A percentile compares a stretch with the other conserved stretches of the same genome.
Evolutionary conservation across 2,797 vertebrate species (phyloP).

Genomic region (Pogonophryne albipinna): DNA sequence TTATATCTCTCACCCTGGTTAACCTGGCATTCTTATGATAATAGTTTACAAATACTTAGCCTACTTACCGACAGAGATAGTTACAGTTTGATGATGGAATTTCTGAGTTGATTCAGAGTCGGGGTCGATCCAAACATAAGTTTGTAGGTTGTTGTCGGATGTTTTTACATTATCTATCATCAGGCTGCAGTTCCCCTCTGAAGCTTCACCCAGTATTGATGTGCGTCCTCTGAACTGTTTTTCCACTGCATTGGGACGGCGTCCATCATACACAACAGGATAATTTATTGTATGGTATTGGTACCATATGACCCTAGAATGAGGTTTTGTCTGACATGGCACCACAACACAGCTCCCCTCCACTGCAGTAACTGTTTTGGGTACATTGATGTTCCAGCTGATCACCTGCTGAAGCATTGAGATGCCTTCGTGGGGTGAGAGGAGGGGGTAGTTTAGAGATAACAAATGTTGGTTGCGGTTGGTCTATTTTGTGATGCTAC

Average conservation of each 20-base stretch:
- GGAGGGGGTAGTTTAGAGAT: neutral
- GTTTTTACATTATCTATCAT: constrained; percentile 27
- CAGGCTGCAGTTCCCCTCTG: constrained; percentile 66
- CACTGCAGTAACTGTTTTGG: constrained; percentile 43
- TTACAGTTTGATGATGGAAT: constrained; percentile 41
- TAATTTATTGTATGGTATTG: neutral
- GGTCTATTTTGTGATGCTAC: neutral
- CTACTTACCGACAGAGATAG: constrained; percentile 38
- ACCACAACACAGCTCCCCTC: constrained; percentile 66
- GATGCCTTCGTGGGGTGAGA: constrained; percentile 8
- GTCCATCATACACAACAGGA: constrained; percentile 52
- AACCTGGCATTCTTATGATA: too few species aligned
- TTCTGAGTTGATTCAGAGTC: neutral
- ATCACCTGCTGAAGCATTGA: constrained; percentile 21
- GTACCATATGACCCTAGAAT: constrained; percentile 60
- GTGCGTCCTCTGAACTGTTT: constrained; percentile 57
- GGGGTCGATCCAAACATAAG: constrained; percentile 60
- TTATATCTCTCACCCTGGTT: neutral
- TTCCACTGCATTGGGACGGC: rapidly evolving
- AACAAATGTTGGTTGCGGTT: neutral
- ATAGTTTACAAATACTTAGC: neutral
- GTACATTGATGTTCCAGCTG: constrained; percentile 32
- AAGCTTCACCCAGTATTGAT: constrained; percentile 34
- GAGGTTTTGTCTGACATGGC: constrained; percentile 54
- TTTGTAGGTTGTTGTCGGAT: constrained; percentile 31